Conservation (phyloP, 2,113 vertebrate genomes). For the Hippolais icterina region DNA sequence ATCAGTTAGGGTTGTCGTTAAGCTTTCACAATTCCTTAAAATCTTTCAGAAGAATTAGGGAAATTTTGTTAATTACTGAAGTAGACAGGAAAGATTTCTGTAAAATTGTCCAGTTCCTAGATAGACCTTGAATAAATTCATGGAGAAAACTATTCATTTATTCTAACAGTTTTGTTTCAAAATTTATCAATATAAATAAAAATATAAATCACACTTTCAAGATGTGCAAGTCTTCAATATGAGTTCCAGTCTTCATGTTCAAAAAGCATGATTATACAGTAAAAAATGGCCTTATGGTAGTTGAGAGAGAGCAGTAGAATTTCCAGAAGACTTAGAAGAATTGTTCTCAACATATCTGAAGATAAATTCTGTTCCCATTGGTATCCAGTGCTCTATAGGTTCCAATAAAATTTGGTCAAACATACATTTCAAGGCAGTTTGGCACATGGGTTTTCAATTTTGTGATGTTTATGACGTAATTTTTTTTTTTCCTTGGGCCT, state of each 20-base stretch:
- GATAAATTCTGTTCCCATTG: background rate
- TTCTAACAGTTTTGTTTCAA: background rate
- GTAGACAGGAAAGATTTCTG: background rate
- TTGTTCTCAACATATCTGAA: background rate
- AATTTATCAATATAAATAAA: background rate
- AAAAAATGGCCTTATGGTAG: background rate
- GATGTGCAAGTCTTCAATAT: background rate
- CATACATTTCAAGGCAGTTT: background rate
- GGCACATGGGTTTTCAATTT: background rate
- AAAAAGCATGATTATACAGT: background rate
- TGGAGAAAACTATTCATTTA: background rate
- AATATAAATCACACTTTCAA: background rate
- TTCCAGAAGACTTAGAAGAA: background rate
- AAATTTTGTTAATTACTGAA: background rate
- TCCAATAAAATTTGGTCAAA: background rate
- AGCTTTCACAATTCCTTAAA: background rate
- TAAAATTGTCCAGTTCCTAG: background rate
- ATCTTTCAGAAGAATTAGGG: background rate
- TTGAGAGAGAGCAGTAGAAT: background rate
- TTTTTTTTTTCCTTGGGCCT: background rate
- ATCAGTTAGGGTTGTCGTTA: background rate
- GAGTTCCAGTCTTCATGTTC: background rate
- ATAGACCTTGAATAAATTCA: background rate
- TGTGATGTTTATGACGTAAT: background rate
- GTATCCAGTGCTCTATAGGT: background rate